These are phyloP conservation scores for Rhagonycha fulva DNA, from an alignment of 2,888 invertebrate genomes.

Conservation along the genomic window DNA sequence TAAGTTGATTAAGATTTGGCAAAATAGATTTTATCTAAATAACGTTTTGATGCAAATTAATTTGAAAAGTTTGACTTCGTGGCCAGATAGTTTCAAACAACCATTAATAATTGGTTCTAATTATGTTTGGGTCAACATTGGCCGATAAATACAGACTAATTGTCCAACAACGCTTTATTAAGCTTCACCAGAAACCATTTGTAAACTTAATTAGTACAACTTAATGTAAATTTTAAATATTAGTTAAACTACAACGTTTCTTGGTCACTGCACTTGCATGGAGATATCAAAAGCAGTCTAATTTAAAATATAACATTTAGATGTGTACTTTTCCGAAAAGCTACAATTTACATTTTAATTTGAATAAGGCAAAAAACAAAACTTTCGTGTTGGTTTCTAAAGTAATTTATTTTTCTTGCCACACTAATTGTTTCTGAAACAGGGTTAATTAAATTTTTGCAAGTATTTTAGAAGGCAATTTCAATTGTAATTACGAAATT, in stretches of 20 bases:
- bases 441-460: neutral
- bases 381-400: neutral
- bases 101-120: slow-evolving; percentile 35
- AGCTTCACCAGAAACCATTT: slow-evolving; percentile 25
- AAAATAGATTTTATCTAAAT: slow-evolving; percentile 14
- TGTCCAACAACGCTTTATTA: slow-evolving; percentile 30
- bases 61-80: slow-evolving; percentile 25
- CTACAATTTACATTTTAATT: neutral
- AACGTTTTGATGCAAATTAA: slow-evolving; percentile 27
- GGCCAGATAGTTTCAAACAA: slow-evolving; percentile 31
- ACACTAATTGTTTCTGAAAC: neutral
- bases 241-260: neutral
- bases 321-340: neutral
- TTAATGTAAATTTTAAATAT: slow-evolving; percentile 13
- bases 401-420: neutral
- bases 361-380: neutral
- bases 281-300: neutral
- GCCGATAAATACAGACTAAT: slow-evolving; percentile 33
- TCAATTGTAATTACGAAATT: neutral
- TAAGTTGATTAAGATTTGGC: neutral
- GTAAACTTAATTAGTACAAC: slow-evolving; percentile 23
- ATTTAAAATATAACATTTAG: neutral
- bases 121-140: slow-evolving; percentile 31
- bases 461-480: neutral
- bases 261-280: neutral